phyloP scores from a whole-genome alignment of 2,113 vertebrate species.

The Monopterus albus region DNA sequence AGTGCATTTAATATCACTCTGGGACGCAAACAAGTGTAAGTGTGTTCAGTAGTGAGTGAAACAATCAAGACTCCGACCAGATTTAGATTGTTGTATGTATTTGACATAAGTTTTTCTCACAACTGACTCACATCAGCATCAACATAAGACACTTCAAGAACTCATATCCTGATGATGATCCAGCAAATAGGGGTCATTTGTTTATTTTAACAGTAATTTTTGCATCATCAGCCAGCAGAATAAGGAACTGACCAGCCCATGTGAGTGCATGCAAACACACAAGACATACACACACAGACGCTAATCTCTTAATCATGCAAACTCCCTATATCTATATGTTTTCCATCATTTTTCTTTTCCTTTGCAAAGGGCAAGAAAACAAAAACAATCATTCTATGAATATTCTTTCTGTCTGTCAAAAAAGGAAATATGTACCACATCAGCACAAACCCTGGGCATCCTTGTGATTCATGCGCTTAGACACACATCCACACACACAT shows the following conservation, averaged over 20 bases:
- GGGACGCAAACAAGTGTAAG: background rate
- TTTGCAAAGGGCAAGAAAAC: slow-evolving; percentile 43
- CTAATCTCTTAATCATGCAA: slow-evolving; percentile 34
- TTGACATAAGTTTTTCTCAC: background rate
- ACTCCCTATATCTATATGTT: slow-evolving; percentile 38
- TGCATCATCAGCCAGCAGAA: slow-evolving; percentile 38
- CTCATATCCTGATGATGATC: slow-evolving; percentile 39
- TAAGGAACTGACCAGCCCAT: too few relatives aligned
- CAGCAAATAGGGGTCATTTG: slow-evolving; percentile 13
- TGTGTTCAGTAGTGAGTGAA: background rate
- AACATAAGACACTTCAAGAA: background rate
- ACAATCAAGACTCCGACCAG: background rate
- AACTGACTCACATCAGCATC: background rate
- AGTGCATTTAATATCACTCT: background rate
- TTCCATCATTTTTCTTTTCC: slow-evolving; percentile 36
- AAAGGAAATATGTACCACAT: slow-evolving; percentile 46
- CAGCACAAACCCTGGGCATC: slow-evolving; percentile 52
- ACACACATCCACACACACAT: slow-evolving; percentile 30
- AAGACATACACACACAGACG: slow-evolving; percentile 20
- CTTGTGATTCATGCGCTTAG: slow-evolving; percentile 34
- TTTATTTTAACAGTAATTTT: slow-evolving; percentile 28
- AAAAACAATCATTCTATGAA: slow-evolving; percentile 60
- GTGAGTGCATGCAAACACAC: slow-evolving; percentile 49
- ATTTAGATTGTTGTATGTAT: background rate
- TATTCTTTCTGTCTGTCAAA: slow-evolving; percentile 51